Evolutionary conservation across 2,113 vertebrate genomes (phyloP), one percentile per base, ranked within the genome.

Genomic region (Tachysurus fulvidraco): DNA sequence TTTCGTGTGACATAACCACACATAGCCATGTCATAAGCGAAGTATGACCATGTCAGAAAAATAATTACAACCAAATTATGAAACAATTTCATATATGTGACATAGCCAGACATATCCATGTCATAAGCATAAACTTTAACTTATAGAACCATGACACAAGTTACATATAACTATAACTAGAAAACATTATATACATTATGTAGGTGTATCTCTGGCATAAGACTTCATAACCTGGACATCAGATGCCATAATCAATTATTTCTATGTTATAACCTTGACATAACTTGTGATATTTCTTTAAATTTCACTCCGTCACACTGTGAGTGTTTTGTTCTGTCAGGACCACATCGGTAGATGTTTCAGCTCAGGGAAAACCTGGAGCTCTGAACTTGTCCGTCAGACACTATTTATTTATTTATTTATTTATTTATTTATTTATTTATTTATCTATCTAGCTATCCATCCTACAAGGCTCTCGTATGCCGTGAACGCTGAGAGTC

Each of bases 401-500:
- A 82, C 82, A 14, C 23, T 46, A 28, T 81, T 54, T 52, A 84
- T n/a, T 81, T 54, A 44, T 85, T 21, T 52, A 81, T 85, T 36
- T 84, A 28, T 69, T 74, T 28, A 50, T 83, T 62, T 60, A 64
- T 30, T 8, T 78, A 67, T 64, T 64, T 54, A 62, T 81, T 82
- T 60, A 88, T 88, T 90, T 17, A 67, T 55, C 21, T 81, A 60
- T 78, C 92, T n/a, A n/a, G n/a, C n/a, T n/a, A n/a, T n/a, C 57
- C 21, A 55, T 78, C 92, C 90, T 83, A 28, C 30, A 91, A 88
- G 90, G 89, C 64, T 69, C 69, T 2, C 7, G 30, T 81, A 77
- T 54, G 71, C 80, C 91, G 90, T 92, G 89, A 87, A 81, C 57
- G 84, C 44, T 23, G 87, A 44, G 84, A 88, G 90, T 93, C 91